Evolutionary conservation across 2,888 invertebrate species (phyloP).

Genomic region (Zeuzera pyrina): DNA sequence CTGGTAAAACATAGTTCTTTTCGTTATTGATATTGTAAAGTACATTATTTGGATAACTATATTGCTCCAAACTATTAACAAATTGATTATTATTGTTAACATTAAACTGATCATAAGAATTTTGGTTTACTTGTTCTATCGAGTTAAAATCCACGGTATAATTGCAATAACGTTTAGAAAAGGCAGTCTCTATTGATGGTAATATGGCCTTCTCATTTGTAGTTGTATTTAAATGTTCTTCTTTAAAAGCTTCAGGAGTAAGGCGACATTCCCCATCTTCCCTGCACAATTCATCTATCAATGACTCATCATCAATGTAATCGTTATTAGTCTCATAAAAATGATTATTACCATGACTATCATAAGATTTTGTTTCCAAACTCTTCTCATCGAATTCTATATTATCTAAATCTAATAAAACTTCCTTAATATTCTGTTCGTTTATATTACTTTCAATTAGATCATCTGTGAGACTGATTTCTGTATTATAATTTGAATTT

Average conservation of each 20-base stretch:
- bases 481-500: conserved; percentile 20
- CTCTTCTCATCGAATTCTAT: conserved; percentile 55
- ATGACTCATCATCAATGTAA: conserved; percentile 62
- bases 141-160: conserved; percentile 25
- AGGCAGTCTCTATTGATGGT: conserved; percentile 62
- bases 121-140: conserved; percentile 27
- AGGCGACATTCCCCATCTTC: conserved; percentile 53
- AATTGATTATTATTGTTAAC: conserved; percentile 23
- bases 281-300: conserved; percentile 61
- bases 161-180: conserved; percentile 52
- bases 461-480: conserved; percentile 54
- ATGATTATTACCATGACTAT: conserved; percentile 25
- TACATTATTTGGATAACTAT: conserved; percentile 63
- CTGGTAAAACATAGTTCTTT: conserved; percentile 49
- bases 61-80: conserved; percentile 54
- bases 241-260: conserved; percentile 48
- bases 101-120: conserved; percentile 18
- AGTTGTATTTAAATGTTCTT: conserved; percentile 35
- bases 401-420: conserved; percentile 52
- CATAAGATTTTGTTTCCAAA: conserved; percentile 29
- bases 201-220: conserved; percentile 31
- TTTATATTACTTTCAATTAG: conserved; percentile 51
- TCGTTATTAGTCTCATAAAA: conserved; percentile 42
- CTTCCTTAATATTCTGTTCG: conserved; percentile 63
- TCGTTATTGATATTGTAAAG: conserved; percentile 49